Conservation (phyloP, 2,113 vertebrate genomes). For the Lophochroa leadbeateri region DNA sequence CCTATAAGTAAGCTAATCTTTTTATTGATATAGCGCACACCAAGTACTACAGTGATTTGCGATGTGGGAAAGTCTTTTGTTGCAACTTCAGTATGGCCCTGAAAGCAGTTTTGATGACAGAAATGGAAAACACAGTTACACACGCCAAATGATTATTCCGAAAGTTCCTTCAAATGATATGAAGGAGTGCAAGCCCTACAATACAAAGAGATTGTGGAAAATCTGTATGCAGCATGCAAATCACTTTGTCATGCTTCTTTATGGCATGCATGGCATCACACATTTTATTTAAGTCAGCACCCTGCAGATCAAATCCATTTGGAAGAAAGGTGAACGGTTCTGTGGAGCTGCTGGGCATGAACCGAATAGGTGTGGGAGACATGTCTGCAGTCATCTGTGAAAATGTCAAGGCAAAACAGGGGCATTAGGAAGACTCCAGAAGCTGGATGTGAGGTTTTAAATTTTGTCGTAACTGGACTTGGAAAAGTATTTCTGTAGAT, state of each 20-base stretch:
- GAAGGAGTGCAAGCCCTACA: background rate
- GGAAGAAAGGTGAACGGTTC: background rate
- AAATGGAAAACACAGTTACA: conserved; percentile 49
- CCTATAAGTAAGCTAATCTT: conserved; percentile 55
- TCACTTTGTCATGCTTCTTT: conserved; percentile 15
- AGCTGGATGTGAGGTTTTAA: background rate
- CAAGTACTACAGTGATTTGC: conserved; percentile 33
- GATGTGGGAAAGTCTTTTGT: conserved; percentile 47
- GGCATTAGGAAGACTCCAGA: background rate
- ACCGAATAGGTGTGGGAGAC: background rate
- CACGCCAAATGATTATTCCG: background rate
- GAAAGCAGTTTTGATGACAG: conserved; percentile 3
- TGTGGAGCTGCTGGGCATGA: background rate
- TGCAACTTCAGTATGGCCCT: background rate
- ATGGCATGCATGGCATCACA: background rate
- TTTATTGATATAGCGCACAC: conserved; percentile 61
- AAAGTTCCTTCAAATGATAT: conserved; percentile 1
- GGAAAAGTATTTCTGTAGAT: background rate
- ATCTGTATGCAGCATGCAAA: conserved; percentile 31
- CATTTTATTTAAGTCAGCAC: background rate
- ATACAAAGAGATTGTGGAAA: background rate
- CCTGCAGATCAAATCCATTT: background rate
- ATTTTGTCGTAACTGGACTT: background rate
- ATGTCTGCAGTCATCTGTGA: background rate
- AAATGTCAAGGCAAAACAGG: background rate